Conservation (phyloP, 2,113 vertebrate species). For the Ceyx cyanopectus region DNA sequence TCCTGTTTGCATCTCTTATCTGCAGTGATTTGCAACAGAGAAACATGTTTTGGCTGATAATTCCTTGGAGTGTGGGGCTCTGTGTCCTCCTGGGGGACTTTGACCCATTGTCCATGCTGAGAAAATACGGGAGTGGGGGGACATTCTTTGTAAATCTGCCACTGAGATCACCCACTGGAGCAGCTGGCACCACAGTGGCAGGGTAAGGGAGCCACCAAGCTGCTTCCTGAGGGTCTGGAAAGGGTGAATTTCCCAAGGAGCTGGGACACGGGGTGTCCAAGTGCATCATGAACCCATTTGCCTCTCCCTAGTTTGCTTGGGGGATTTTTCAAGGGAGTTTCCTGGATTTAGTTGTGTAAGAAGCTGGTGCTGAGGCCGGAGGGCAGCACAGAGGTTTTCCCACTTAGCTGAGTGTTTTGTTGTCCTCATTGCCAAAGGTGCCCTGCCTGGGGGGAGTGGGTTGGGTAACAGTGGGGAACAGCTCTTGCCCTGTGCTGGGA, state of each 20-base stretch:
- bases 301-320: not conserved
- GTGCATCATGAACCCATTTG: rapidly evolving
- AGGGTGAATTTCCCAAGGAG: not conserved
- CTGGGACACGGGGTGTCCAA: rapidly evolving
- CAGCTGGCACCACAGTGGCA: not conserved
- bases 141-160: not conserved
- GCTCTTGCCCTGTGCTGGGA: not conserved
- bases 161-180: not conserved
- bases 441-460: not conserved
- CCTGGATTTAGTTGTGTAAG: not conserved
- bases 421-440: not conserved
- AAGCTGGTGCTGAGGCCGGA: rapidly evolving
- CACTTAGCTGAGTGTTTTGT: rapidly evolving
- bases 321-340: constrained; percentile 31
- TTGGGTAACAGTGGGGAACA: not conserved
- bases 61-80: rapidly evolving
- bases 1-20: rapidly evolving
- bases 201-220: rapidly evolving
- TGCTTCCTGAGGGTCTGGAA: not conserved
- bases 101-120: rapidly evolving
- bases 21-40: not conserved
- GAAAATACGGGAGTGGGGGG: rapidly evolving
- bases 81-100: not conserved
- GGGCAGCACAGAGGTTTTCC: rapidly evolving
- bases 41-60: not conserved